Conservation (phyloP, 2,113 vertebrate species). For the Alces alces region DNA sequence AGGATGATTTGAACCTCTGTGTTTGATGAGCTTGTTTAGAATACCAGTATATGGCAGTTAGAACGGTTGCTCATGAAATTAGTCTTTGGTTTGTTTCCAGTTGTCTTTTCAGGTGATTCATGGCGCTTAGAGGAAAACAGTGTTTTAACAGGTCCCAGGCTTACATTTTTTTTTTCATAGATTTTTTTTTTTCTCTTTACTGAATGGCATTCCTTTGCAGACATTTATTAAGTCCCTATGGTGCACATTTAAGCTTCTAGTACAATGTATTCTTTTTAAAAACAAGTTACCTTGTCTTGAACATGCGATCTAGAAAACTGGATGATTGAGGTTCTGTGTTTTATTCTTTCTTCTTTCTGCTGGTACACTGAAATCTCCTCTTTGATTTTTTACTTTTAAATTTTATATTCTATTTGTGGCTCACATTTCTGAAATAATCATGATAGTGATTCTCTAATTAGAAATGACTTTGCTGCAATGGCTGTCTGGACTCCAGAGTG, state of each 20-base stretch:
- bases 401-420: conserved; percentile 20
- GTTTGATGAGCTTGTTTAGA: background rate
- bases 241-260: background rate
- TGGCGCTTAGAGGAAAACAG: background rate
- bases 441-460: conserved; percentile 29
- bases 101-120: background rate
- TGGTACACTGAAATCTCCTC: background rate
- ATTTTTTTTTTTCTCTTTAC: background rate
- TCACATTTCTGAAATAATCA: conserved; percentile 8
- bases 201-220: conserved; percentile 38
- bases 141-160: background rate
- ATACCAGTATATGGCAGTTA: background rate
- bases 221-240: background rate
- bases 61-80: background rate
- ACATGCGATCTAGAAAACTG: conserved; percentile 10
- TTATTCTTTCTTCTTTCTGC: conserved; percentile 1
- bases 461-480: background rate
- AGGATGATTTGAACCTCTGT: background rate
- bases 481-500: background rate
- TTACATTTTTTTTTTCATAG: background rate
- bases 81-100: conserved; percentile 25
- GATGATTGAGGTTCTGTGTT: background rate
- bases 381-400: conserved; percentile 26
- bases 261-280: background rate
- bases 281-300: conserved; percentile 12